These are phyloP conservation scores for Drosophila carrolli DNA, from an alignment of 1,140 invertebrate genomes.

Conservation along the genomic window DNA sequence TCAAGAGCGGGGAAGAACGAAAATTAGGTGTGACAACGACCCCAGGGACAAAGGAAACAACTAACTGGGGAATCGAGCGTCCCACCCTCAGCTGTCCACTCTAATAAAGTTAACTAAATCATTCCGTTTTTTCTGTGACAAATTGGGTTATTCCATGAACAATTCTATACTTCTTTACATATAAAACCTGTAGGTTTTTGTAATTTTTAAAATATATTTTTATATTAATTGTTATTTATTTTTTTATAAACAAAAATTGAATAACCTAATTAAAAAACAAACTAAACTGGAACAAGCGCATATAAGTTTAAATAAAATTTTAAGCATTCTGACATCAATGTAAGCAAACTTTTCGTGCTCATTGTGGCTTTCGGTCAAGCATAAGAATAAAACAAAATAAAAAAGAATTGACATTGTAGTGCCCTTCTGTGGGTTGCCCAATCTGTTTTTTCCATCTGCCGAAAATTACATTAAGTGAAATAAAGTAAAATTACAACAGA, in stretches of 20 bases:
- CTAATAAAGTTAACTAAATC: slow-evolving; percentile 23
- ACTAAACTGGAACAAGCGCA: background rate
- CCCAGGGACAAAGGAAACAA: slow-evolving; percentile 1
- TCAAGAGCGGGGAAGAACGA: background rate
- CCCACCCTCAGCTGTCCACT: slow-evolving; percentile 1
- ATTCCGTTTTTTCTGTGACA: slow-evolving; percentile 12
- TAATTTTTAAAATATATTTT: background rate
- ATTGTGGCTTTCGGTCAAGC: slow-evolving; percentile 4
- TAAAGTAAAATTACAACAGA: slow-evolving; percentile 38
- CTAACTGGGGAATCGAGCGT: background rate
- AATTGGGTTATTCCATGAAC: slow-evolving; percentile 22
- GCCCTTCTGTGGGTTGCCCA: slow-evolving; percentile 29
- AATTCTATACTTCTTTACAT: slow-evolving; percentile 1
- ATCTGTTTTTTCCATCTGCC: slow-evolving; percentile 16
- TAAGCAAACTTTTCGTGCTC: slow-evolving; percentile 1
- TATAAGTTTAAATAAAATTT: slow-evolving; percentile 8
- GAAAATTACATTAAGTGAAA: slow-evolving; percentile 23
- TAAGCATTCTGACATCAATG: slow-evolving; percentile 7
- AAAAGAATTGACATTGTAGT: slow-evolving; percentile 48
- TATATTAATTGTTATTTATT: too few species aligned
- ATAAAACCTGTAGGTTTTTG: background rate
- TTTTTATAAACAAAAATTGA: too few species aligned
- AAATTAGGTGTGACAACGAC: slow-evolving; percentile 38
- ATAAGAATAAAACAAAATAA: slow-evolving; percentile 9
- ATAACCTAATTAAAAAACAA: too few species aligned